A percentile compares a stretch with the other conserved stretches of the same genome.
Evolutionary conservation across 1,140 invertebrate species (phyloP).

Genomic region (Scaptomyza hsui): DNA sequence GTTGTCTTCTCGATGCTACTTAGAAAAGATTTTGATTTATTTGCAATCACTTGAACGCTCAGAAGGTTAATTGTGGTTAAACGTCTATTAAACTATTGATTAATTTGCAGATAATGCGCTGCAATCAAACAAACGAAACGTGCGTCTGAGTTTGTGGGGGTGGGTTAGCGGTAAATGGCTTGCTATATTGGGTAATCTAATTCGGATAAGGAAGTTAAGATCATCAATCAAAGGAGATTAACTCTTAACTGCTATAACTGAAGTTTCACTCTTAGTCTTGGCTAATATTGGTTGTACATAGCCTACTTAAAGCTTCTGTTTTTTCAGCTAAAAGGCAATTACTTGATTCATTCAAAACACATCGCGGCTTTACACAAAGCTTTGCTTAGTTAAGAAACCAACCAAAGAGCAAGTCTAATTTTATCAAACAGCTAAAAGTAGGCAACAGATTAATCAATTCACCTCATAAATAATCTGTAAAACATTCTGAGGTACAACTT

Average conservation of each 20-base stretch:
- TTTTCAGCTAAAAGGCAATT: too few relatives aligned
- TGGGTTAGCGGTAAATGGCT: conserved; percentile 5
- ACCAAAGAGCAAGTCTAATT: neutral
- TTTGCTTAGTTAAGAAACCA: neutral
- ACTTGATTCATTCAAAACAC: conserved; percentile 2
- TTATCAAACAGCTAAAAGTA: conserved; percentile 6
- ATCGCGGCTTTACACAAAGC: neutral
- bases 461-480: neutral
- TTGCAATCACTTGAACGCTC: conserved; percentile 68
- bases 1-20: conserved; percentile 39
- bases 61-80: conserved; percentile 78
- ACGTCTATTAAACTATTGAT: conserved; percentile 74
- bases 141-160: neutral
- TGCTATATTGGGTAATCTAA: conserved; percentile 54
- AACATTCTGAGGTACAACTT: conserved; percentile 4
- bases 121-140: conserved; percentile 22
- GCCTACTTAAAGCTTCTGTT: neutral
- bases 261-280: neutral
- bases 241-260: neutral
- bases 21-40: conserved; percentile 64
- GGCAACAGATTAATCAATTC: neutral
- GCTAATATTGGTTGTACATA: neutral
- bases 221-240: conserved; percentile 42
- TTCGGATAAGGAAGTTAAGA: conserved; percentile 60
- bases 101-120: conserved; percentile 65